Conservation (phyloP, 2,888 invertebrate species). For the Agrotis clavis region DNA sequence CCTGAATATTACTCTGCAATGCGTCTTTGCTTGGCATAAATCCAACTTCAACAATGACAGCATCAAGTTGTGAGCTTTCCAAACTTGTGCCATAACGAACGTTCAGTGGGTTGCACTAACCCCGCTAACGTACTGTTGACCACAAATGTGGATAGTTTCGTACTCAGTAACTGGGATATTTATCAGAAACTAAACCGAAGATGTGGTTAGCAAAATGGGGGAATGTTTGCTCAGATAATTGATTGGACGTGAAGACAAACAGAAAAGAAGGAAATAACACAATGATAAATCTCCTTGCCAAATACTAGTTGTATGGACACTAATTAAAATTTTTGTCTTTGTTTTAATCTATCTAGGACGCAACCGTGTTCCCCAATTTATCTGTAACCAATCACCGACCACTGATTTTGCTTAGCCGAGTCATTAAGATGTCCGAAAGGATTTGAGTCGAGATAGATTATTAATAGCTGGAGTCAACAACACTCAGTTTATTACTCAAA, state of each 20-base stretch:
- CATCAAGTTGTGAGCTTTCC: constrained; percentile 77
- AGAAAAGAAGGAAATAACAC: background rate
- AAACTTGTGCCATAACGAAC: constrained; percentile 75
- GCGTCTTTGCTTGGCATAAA: constrained; percentile 84
- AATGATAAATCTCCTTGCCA: background rate
- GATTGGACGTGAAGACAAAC: constrained; percentile 23
- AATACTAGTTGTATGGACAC: too few species aligned
- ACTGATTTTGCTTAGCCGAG: too few species aligned
- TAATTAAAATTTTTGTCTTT: too few species aligned
- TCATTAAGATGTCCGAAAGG: too few species aligned
- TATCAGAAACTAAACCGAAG: constrained; percentile 42
- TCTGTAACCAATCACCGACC: too few species aligned
- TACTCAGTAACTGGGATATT: constrained; percentile 39
- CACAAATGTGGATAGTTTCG: constrained; percentile 63
- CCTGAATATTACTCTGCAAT: constrained; percentile 75
- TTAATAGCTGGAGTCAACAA: too few species aligned
- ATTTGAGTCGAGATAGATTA: too few species aligned
- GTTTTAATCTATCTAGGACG: too few species aligned
- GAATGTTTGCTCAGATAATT: constrained; percentile 29
- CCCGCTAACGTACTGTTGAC: constrained; percentile 60
- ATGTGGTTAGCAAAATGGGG: constrained; percentile 16
- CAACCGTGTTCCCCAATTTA: too few species aligned
- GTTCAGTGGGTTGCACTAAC: constrained; percentile 59
- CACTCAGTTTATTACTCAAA: background rate
- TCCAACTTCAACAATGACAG: constrained; percentile 82